Evolutionary conservation across 2,888 invertebrate species (phyloP).

Genomic region (Nymphalis polychloros): DNA sequence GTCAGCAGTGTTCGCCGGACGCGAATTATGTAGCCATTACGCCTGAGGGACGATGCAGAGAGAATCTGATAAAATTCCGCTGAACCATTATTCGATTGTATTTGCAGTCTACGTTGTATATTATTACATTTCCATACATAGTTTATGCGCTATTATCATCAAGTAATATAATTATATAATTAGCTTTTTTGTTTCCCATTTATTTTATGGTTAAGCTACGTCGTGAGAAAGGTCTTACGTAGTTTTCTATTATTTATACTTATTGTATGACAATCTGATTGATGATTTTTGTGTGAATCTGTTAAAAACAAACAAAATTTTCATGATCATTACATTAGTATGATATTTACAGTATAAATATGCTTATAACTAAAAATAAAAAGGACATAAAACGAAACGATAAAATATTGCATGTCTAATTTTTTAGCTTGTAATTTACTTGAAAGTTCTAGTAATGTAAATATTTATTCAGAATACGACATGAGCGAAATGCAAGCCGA

Average conservation of each 20-base stretch:
- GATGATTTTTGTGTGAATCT: too few relatives aligned
- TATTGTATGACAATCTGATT: too few relatives aligned
- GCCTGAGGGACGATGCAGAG: conserved; percentile 58
- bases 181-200: too few relatives aligned
- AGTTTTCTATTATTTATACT: too few relatives aligned
- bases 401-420: not conserved
- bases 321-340: too few relatives aligned
- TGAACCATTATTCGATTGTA: conserved; percentile 45
- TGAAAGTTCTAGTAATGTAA: not conserved
- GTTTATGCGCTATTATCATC: conserved; percentile 24
- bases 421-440: not conserved
- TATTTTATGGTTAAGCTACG: too few relatives aligned
- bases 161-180: not conserved
- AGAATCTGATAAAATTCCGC: conserved; percentile 55
- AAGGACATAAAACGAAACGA: not conserved
- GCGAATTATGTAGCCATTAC: conserved; percentile 69
- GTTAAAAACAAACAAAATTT: too few relatives aligned
- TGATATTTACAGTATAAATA: too few relatives aligned
- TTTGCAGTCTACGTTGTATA: conserved; percentile 26
- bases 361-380: not conserved
- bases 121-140: conserved; percentile 20
- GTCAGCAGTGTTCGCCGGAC: conserved; percentile 63
- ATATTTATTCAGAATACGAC: not conserved
- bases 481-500: not conserved
- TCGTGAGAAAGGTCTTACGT: too few relatives aligned